Percentiles rank a stretch among this genome's conserved stretches.
Evolutionary conservation across 2,113 vertebrate species (phyloP).

Genomic region (Orthonyx spaldingii): DNA sequence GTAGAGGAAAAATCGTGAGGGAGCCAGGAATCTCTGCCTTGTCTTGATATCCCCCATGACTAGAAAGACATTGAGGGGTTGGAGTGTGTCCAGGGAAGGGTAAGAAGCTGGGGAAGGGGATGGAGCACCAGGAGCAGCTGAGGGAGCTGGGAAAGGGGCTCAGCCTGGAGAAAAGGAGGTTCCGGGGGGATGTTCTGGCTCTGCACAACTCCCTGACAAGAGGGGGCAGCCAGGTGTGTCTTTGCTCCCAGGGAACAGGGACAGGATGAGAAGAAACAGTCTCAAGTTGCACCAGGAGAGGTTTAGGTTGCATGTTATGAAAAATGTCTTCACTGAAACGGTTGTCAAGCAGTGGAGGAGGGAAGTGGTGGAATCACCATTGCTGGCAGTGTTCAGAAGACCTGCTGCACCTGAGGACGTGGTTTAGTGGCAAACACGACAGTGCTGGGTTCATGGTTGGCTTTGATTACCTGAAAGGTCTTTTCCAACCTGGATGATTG

Average conservation of each 20-base stretch:
- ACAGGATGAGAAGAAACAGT: not conserved
- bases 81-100: fast-evolving
- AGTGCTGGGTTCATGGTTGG: not conserved
- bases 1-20: not conserved
- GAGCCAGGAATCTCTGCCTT: not conserved
- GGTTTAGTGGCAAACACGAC: not conserved
- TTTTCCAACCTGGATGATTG: not conserved
- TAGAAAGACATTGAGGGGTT: not conserved
- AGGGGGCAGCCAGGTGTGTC: fast-evolving
- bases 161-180: not conserved
- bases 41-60: not conserved
- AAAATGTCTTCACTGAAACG: not conserved
- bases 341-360: not conserved
- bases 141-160: not conserved
- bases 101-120: fast-evolving
- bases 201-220: not conserved
- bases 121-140: fast-evolving
- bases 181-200: not conserved
- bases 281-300: not conserved
- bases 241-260: not conserved
- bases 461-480: not conserved
- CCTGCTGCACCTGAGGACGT: not conserved
- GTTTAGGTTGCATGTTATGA: not conserved
- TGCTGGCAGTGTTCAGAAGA: not conserved
- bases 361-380: not conserved